Conservation (phyloP, 2,888 invertebrate species). For the Phalera bucephala region DNA sequence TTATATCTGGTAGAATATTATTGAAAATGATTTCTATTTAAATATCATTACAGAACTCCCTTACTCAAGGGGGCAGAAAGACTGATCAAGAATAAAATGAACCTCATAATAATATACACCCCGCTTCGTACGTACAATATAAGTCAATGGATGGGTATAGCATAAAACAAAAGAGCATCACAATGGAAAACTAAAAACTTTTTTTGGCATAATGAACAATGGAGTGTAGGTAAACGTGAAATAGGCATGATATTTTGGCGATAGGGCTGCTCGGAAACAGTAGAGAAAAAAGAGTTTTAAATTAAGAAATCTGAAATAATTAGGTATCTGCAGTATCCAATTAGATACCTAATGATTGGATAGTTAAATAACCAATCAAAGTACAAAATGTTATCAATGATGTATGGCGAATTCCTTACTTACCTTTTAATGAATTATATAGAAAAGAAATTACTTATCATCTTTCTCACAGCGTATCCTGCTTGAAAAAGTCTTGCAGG, state of each 20-base stretch:
- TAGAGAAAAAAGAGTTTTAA: neutral
- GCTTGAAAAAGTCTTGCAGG: no score
- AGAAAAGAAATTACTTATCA: no score
- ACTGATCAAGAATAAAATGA: no score
- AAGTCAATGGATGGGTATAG: conserved; percentile 56
- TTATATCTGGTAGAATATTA: no score
- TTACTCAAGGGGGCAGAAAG: no score
- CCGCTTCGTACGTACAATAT: conserved; percentile 52
- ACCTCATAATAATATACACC: conserved; percentile 28
- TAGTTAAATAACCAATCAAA: neutral
- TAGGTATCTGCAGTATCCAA: no score
- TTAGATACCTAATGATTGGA: neutral
- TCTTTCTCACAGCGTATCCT: no score
- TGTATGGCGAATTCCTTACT: no score
- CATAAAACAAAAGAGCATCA: conserved; percentile 72
- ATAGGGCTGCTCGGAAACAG: conserved; percentile 43
- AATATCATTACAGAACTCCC: no score
- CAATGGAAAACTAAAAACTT: conserved; percentile 68
- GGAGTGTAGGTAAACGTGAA: conserved; percentile 68
- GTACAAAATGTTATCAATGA: no score
- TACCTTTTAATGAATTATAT: no score
- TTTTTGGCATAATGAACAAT: conserved; percentile 73
- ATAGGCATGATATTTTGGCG: conserved; percentile 65
- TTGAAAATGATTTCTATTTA: no score
- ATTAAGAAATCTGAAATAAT: neutral